Conservation (phyloP, 2,113 vertebrate genomes). For the Halcyon malimbica region DNA sequence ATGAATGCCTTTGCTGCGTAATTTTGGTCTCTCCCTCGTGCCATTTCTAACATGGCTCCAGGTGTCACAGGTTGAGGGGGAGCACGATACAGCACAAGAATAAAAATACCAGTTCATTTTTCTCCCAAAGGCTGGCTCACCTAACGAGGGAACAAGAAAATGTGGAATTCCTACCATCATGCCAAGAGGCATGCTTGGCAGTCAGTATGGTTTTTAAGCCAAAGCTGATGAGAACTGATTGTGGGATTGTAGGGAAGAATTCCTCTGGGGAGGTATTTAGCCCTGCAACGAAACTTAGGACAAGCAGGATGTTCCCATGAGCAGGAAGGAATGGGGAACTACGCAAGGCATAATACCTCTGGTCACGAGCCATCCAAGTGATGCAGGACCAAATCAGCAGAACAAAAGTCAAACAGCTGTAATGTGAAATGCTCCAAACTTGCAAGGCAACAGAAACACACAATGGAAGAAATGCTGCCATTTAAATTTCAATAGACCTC, state of each 20-base stretch:
- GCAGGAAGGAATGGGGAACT: constrained; percentile 84
- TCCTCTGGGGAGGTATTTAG: constrained; percentile 76
- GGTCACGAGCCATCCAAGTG: constrained; percentile 77
- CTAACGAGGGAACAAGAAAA: not conserved
- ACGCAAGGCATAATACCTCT: constrained; percentile 78
- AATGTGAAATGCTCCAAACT: constrained; percentile 80
- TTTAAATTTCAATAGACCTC: not conserved
- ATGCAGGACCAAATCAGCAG: constrained; percentile 83
- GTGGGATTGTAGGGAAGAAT: constrained; percentile 72
- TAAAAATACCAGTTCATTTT: not conserved
- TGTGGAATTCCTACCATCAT: constrained; percentile 62
- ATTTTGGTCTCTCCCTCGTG: not conserved
- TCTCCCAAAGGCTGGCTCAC: not conserved
- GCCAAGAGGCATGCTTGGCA: constrained; percentile 79
- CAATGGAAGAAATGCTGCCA: not conserved
- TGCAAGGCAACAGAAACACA: not conserved
- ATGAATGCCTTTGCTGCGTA: not conserved
- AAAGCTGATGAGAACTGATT: constrained; percentile 75
- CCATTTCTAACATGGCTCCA: not conserved
- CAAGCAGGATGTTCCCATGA: constrained; percentile 78
- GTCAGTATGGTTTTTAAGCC: constrained; percentile 72
- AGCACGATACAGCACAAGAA: not conserved
- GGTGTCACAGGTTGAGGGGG: not conserved
- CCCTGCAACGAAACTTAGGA: constrained; percentile 76
- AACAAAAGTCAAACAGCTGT: constrained; percentile 79